A percentile compares a stretch with the other conserved stretches of the same genome.
These are phyloP conservation scores for Salmo trutta DNA, from an alignment of 2,797 vertebrate species.

Conservation along the genomic window DNA sequence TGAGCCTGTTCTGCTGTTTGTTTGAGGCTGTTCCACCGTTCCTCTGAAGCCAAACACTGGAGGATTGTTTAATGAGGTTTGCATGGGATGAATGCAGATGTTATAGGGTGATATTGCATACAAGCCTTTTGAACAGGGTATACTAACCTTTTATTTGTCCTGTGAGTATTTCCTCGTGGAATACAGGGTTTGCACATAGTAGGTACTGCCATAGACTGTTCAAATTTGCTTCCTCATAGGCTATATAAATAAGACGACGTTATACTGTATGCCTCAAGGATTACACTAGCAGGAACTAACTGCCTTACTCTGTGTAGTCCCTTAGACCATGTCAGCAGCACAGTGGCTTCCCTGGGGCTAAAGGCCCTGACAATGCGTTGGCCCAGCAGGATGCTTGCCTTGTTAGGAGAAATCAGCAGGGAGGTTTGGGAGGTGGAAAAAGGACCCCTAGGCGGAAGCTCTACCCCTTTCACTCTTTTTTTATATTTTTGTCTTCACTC, in stretches of 20 bases:
- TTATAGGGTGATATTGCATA: neutral
- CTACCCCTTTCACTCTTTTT: too few relatives aligned
- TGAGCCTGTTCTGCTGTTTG: conserved; percentile 30
- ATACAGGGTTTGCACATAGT: neutral
- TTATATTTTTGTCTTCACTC: neutral
- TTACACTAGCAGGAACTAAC: neutral
- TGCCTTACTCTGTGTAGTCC: neutral
- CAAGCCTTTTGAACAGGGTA: too few relatives aligned
- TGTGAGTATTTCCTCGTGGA: neutral
- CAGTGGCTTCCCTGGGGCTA: neutral
- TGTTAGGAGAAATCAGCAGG: conserved; percentile 20
- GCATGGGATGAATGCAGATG: conserved; percentile 9
- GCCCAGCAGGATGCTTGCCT: conserved; percentile 10
- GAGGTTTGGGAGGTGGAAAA: conserved; percentile 13
- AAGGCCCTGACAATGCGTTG: neutral
- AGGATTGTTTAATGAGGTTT: conserved; percentile 25
- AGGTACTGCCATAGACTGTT: neutral
- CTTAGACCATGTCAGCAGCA: conserved; percentile 1
- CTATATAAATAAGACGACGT: neutral
- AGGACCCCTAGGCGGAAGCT: conserved; percentile 3
- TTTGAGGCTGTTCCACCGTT: conserved; percentile 29
- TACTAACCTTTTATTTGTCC: neutral
- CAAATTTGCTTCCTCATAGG: neutral
- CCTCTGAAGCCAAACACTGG: conserved; percentile 34
- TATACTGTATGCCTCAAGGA: neutral